Conservation (phyloP, 2,797 vertebrate species). For the Adrianichthys oophorus region DNA sequence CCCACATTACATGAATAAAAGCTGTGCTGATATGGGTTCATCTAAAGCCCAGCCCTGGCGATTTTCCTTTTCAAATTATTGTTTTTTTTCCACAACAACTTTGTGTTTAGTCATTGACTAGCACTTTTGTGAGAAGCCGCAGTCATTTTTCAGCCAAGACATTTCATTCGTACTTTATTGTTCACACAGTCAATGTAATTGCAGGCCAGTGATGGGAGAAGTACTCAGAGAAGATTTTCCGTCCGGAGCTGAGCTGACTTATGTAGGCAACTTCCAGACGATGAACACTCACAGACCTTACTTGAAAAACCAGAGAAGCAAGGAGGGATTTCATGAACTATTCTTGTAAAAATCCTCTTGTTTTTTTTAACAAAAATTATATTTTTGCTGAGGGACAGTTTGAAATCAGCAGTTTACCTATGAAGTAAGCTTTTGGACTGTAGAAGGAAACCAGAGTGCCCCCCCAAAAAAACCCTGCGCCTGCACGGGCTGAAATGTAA, state of each 20-base stretch:
- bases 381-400: no score
- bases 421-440: no score
- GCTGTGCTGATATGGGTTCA: background rate
- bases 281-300: background rate
- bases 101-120: conserved; percentile 14
- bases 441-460: no score
- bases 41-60: conserved; percentile 13
- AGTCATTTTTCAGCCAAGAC: conserved; percentile 42
- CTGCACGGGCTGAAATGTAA: no score
- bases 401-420: no score
- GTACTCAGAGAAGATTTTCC: background rate
- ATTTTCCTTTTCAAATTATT: conserved; percentile 10
- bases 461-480: no score
- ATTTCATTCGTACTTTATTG: conserved; percentile 40
- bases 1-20: background rate
- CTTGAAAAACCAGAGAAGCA: background rate
- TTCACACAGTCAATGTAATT: conserved; percentile 28
- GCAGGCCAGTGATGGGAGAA: conserved; percentile 12
- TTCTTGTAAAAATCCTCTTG: background rate
- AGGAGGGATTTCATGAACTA: background rate
- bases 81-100: conserved; percentile 16
- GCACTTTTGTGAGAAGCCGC: conserved; percentile 28
- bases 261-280: background rate
- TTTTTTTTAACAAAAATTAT: no score
- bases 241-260: background rate